Conservation (phyloP, 2,888 invertebrate genomes). For the Sminthurinus aureus region DNA sequence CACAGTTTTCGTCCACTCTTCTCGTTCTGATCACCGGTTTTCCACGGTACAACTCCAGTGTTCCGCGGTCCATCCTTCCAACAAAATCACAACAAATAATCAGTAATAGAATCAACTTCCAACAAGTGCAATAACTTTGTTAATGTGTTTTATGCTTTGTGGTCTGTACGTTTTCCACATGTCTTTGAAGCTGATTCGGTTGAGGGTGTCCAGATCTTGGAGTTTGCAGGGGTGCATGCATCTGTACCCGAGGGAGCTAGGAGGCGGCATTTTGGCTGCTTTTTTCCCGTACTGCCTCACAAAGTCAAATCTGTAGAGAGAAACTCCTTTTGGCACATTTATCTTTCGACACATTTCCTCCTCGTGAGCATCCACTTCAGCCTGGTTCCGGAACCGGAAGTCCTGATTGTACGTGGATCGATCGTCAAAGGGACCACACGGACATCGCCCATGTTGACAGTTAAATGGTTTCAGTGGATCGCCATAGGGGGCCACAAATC, state of each 20-base stretch:
- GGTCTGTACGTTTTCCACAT: constrained; percentile 55
- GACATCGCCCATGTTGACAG: constrained; percentile 47
- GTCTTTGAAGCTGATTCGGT: constrained; percentile 45
- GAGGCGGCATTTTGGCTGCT: constrained; percentile 53
- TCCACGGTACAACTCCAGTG: constrained; percentile 51
- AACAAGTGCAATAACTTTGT: too few relatives aligned
- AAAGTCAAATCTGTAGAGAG: constrained; percentile 48
- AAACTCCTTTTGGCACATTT: constrained; percentile 43
- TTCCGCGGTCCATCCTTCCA: constrained; percentile 41
- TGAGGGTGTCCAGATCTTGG: constrained; percentile 46
- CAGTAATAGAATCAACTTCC: too few relatives aligned
- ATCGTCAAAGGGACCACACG: constrained; percentile 56
- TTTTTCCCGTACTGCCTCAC: constrained; percentile 49
- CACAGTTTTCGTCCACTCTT: not conserved
- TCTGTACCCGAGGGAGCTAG: constrained; percentile 45
- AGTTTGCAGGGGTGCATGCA: constrained; percentile 52
- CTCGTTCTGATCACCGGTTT: constrained; percentile 45
- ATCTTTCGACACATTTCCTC: constrained; percentile 45
- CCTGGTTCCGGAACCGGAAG: constrained; percentile 49
- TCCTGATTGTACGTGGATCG: constrained; percentile 52
- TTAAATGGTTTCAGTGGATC: constrained; percentile 53
- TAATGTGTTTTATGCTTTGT: too few relatives aligned
- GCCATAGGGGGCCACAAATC: constrained; percentile 54
- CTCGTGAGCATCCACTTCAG: constrained; percentile 43
- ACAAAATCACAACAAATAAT: constrained; percentile 13